Evolutionary conservation across 2,888 invertebrate species (phyloP).

Genomic region (Parochlus steinenii): DNA sequence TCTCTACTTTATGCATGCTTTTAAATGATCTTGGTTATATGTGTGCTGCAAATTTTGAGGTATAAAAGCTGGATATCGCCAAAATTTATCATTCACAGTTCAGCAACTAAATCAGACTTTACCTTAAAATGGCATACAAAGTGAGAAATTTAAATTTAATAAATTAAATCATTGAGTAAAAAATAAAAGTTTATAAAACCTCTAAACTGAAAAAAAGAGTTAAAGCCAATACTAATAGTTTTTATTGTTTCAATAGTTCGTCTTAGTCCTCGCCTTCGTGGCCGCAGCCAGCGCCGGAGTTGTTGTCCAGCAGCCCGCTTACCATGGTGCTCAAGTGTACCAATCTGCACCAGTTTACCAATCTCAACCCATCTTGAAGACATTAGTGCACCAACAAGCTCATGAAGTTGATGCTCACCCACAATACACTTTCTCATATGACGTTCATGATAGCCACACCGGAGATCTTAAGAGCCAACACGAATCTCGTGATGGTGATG

Average conservation of each 20-base stretch:
- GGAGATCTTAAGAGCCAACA: constrained; percentile 38
- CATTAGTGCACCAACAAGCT: constrained; percentile 17
- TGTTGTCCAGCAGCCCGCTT: not conserved
- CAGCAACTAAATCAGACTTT: no score
- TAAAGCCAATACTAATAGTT: no score
- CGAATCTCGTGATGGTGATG: constrained; percentile 36
- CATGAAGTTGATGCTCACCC: constrained; percentile 35
- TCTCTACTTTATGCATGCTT: no score
- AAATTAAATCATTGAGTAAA: not conserved
- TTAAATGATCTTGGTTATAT: no score
- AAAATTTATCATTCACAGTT: no score
- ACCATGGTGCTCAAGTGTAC: not conserved
- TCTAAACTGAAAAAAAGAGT: no score
- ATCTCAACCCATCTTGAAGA: not conserved
- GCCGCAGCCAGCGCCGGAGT: constrained; percentile 1
- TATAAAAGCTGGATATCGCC: no score
- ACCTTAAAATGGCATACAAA: constrained; percentile 6
- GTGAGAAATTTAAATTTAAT: not conserved
- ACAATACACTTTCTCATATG: constrained; percentile 37
- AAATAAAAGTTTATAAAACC: no score
- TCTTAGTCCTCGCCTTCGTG: constrained; percentile 1
- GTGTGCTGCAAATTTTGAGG: no score
- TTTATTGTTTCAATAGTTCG: not conserved
- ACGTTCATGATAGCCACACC: constrained; percentile 35
- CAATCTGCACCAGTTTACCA: not conserved